These are phyloP conservation scores for Lamprotornis superbus DNA, from an alignment of 2,113 vertebrate genomes.

Conservation along the genomic window DNA sequence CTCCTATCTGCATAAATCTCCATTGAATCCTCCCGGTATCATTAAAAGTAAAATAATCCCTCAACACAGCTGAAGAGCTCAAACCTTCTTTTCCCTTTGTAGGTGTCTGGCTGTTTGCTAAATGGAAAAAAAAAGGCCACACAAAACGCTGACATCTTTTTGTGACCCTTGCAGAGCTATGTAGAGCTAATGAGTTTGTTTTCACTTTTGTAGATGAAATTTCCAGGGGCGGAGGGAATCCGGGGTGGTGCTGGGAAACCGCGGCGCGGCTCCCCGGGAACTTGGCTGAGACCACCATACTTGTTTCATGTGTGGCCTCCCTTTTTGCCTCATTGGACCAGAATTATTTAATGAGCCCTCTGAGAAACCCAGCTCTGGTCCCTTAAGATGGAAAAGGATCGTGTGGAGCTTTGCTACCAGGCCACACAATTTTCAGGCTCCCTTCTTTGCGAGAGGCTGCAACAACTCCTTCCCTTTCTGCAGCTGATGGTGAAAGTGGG, in stretches of 20 bases:
- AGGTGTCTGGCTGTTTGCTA: conserved; percentile 30
- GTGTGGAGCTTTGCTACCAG: conserved; percentile 20
- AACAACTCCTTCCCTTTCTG: conserved; percentile 41
- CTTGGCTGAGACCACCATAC: conserved; percentile 75
- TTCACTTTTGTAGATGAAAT: conserved; percentile 71
- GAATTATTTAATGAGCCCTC: conserved; percentile 71
- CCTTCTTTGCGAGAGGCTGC: conserved; percentile 31
- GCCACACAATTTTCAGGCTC: conserved; percentile 71
- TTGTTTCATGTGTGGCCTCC: conserved; percentile 75
- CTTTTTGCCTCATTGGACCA: conserved; percentile 73
- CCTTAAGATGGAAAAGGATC: conserved; percentile 65
- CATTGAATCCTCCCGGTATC: conserved; percentile 44
- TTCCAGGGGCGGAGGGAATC: conserved; percentile 62
- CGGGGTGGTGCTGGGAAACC: conserved; percentile 74
- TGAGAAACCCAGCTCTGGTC: conserved; percentile 61
- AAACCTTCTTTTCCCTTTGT: conserved; percentile 41
- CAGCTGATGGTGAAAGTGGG: conserved; percentile 67
- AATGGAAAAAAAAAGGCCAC: conserved; percentile 64
- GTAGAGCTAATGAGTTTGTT: conserved; percentile 72
- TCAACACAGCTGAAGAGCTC: conserved; percentile 28
- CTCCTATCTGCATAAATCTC: conserved; percentile 62
- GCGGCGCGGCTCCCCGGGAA: conserved; percentile 39
- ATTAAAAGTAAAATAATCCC: conserved; percentile 65
- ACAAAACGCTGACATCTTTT: conserved; percentile 65
- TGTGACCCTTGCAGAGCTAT: conserved; percentile 58